Evolutionary conservation across 2,888 invertebrate species (phyloP), one percentile per base, ranked within the genome.

Genomic region (Mesorhabditis belari): DNA sequence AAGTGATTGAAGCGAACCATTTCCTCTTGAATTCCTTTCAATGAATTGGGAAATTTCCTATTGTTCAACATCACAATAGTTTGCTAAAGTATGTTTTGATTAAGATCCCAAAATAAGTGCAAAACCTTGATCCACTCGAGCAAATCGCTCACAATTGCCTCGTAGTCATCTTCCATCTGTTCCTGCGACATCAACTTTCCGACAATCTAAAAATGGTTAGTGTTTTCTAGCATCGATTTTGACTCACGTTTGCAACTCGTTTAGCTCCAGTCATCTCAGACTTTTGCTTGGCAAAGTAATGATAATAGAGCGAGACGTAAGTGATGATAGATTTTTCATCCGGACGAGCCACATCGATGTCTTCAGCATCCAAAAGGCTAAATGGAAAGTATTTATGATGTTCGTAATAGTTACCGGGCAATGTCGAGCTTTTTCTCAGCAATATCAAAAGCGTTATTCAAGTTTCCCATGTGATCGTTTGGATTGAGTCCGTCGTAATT

Each of bases 271-370:
- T 96, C 85, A 92, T 90, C 81, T 96, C 96, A 81, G 91, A 93
- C 86, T 95, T 96, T 92, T 96, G 94, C 74, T 94, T 87, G 52
- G 96, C 95, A 85, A 98, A 98, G 61, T 95, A 94, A 85, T 98
- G 96, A 84, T 98, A 98, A 84, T 95, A 96, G 19, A 93, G 92
- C 2, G 96, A 95, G 44, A 98, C 94, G 82, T 98, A 98, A 24
- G 96, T 98, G 86, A 98, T 91, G 81, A 98, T 92, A 29, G 94
- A 94, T 84, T 95, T 96, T 85, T 98, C 98, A 58, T 73, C 73
- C 9, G 73, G 73, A 54, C 73, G 62, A 58, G 86, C 88, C 0
- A 90, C 92, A 84, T 96, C 95, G 71, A 98, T 90, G 83, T 98
- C 93, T 86, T 95, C 95, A 64, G 95, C 93, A 82, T 95, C 95